Base-by-base conservation (phyloP, 1,140 invertebrate species). In the Brachionus manjavacas region DNA sequence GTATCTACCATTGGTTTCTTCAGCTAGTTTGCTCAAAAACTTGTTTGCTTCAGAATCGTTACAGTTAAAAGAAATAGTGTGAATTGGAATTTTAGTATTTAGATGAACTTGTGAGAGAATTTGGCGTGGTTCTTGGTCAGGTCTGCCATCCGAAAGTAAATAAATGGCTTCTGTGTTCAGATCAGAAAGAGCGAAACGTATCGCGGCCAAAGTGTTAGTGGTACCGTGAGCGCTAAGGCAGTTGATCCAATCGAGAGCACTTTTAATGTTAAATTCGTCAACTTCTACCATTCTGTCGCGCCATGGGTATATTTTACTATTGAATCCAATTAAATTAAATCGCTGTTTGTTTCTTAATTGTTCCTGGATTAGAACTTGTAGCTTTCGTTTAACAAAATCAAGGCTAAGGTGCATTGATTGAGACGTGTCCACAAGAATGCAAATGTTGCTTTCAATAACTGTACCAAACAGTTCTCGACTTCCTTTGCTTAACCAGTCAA, bases 31-130 rank as follows among this genome's bases (percentile, higher is more conserved):
- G 85, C 85, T 88, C 55, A 90, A 85, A 85, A 90, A 90, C 60
- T 87, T 85, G 83, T 90, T 90, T 11, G 89, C 89, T 66, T 89
- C 88, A n/a, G 74, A 86, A 84, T 90, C 89, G 78, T 88, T 87
- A 85, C 89, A 89, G 87, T 90, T 90, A 85, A 90, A 90, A 8
- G 89, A 88, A 41, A 90, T 89, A 1, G 89, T 87, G 85, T 90
- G 89, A 35, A 84, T 66, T 4, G 89, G 89, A 25, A 90, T 86
- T 64, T 85, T 83, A 49, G 87, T 87, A 83, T 89, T 87, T 85
- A 89, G 86, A 76, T 88, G 86, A 25, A 89, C 87, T 85, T 90
- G 89, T 39, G 89, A 88, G 25, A 90, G 86, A 81, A 90, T 88
- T 9, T 88, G 87, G 83, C 88, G 88, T n/a, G 88, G 86, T 35